phyloP scores from a whole-genome alignment of 2,113 vertebrate genomes.

The Perognathus longimembris region DNA sequence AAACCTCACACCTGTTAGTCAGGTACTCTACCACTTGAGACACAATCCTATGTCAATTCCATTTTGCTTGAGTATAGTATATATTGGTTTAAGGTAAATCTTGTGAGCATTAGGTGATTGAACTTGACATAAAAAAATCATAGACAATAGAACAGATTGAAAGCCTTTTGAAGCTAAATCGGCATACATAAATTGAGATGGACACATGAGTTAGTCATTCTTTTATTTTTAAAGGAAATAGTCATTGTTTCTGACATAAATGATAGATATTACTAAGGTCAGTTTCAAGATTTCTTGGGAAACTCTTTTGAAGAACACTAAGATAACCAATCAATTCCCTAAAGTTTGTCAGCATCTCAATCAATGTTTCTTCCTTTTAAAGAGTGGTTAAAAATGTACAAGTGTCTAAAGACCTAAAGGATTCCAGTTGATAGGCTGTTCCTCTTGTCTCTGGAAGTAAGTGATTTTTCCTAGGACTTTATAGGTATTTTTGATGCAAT shows the following conservation, averaged over 20 bases:
- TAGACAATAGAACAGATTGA: too few species aligned
- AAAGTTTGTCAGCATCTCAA: background rate
- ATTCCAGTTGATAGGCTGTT: background rate
- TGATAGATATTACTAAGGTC: background rate
- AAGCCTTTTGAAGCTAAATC: too few species aligned
- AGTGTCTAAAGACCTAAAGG: background rate
- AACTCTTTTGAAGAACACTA: background rate
- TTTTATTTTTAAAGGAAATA: too few species aligned
- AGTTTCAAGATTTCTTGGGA: background rate
- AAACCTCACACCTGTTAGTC: too few species aligned
- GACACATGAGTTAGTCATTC: too few species aligned
- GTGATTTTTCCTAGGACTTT: background rate
- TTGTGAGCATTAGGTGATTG: too few species aligned
- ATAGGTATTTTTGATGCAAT: background rate
- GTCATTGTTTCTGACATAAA: background rate
- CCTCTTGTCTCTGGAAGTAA: background rate
- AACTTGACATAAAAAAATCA: too few species aligned
- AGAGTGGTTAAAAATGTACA: background rate
- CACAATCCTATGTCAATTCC: too few species aligned
- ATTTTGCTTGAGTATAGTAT: too few species aligned
- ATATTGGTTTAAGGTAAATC: too few species aligned
- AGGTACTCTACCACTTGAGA: too few species aligned
- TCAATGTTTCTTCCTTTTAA: background rate
- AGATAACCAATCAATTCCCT: background rate
- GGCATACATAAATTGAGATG: too few species aligned